Conservation (phyloP, 1,140 invertebrate species). For the Conus ventricosus region DNA sequence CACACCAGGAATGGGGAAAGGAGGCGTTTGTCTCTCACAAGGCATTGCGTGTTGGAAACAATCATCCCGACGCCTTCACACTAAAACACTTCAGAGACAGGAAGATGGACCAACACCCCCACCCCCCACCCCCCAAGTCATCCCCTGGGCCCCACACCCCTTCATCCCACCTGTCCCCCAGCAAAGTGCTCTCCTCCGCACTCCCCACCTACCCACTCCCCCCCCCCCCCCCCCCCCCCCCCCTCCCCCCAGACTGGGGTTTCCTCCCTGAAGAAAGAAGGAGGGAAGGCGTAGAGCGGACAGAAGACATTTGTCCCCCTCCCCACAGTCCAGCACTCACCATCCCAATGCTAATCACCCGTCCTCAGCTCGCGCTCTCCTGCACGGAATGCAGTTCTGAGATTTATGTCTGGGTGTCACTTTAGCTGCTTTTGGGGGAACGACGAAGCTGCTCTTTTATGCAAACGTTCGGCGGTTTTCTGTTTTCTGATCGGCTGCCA, state of each 20-base stretch:
- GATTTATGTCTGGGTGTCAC: background rate
- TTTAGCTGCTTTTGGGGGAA: background rate
- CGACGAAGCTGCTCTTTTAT: background rate
- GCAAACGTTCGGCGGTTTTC: background rate
- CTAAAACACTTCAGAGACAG: too few species aligned
- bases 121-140: too few species aligned
- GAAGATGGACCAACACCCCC: too few species aligned
- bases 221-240: too few species aligned
- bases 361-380: background rate
- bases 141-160: too few species aligned
- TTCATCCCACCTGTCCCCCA: too few species aligned
- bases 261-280: background rate
- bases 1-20: too few species aligned
- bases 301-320: conserved; percentile 5
- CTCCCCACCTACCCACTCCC: background rate
- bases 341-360: background rate
- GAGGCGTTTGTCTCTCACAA: too few species aligned
- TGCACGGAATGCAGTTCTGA: background rate
- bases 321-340: background rate
- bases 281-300: background rate
- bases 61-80: too few species aligned
- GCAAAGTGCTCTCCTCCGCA: background rate
- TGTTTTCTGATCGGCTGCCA: background rate
- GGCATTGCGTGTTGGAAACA: too few species aligned
- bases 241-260: background rate